phyloP scores from a whole-genome alignment of 2,888 invertebrate genomes.

The Limenitis camilla region DNA sequence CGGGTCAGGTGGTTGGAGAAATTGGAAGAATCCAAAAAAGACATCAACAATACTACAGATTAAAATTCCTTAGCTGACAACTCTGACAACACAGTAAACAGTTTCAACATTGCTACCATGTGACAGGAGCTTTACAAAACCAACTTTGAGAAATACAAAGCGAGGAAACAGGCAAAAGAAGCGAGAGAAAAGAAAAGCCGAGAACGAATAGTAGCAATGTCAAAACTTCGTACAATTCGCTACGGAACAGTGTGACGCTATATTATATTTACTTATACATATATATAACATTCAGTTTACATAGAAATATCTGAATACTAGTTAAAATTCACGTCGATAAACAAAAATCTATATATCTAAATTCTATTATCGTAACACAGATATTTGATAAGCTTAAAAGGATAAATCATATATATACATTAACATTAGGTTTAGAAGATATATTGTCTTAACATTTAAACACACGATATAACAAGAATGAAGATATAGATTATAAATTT shows the following conservation, averaged over 20 bases:
- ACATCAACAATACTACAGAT: slow-evolving; percentile 11
- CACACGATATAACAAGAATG: slow-evolving; percentile 63
- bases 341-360: slow-evolving; percentile 16
- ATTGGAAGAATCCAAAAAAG: slow-evolving; percentile 8
- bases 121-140: slow-evolving; percentile 22
- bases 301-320: slow-evolving; percentile 42
- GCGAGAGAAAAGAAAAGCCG: slow-evolving; percentile 28
- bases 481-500: slow-evolving; percentile 57
- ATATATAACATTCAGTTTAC: slow-evolving; percentile 74
- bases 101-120: slow-evolving; percentile 69
- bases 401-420: slow-evolving; percentile 18
- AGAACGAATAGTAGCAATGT: slow-evolving; percentile 59
- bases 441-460: slow-evolving; percentile 65
- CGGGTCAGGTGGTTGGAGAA: background rate
- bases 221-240: slow-evolving; percentile 56
- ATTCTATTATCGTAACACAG: slow-evolving; percentile 17
- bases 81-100: slow-evolving; percentile 57
- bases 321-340: slow-evolving; percentile 20
- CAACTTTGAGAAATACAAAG: slow-evolving; percentile 66
- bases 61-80: slow-evolving; percentile 7
- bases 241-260: slow-evolving; percentile 61
- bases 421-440: slow-evolving; percentile 44
- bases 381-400: slow-evolving; percentile 10
- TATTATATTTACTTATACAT: slow-evolving; percentile 59
- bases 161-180: slow-evolving; percentile 27